These are phyloP conservation scores for Ornithoptera alexandrae DNA, from an alignment of 2,888 invertebrate species.

Conservation along the genomic window DNA sequence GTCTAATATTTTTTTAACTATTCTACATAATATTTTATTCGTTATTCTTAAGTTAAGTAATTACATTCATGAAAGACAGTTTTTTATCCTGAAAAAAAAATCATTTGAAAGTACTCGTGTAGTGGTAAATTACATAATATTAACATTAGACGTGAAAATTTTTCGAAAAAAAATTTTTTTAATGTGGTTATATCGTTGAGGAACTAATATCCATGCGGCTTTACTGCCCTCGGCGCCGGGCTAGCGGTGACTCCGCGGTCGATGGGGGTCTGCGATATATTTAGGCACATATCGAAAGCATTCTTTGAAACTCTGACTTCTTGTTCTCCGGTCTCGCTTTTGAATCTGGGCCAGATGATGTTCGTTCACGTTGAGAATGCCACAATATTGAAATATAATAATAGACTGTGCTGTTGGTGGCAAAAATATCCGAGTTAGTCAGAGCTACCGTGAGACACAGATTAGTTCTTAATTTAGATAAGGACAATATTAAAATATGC, in stretches of 20 bases:
- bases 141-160: too few species aligned
- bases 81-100: too few species aligned
- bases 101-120: too few species aligned
- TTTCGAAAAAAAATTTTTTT: too few species aligned
- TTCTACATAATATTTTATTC: too few species aligned
- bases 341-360: slow-evolving; percentile 79
- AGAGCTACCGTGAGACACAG: slow-evolving; percentile 61
- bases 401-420: slow-evolving; percentile 67
- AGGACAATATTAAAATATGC: slow-evolving; percentile 67
- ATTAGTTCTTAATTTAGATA: slow-evolving; percentile 61
- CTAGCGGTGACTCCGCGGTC: slow-evolving; percentile 33
- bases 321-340: slow-evolving; percentile 74
- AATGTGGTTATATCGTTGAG: too few species aligned
- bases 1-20: too few species aligned
- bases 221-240: slow-evolving; percentile 35
- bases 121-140: too few species aligned
- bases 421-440: slow-evolving; percentile 76
- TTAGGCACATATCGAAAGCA: slow-evolving; percentile 73
- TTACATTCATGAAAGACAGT: too few species aligned
- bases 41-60: too few species aligned
- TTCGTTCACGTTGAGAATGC: slow-evolving; percentile 72
- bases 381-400: slow-evolving; percentile 79
- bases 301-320: slow-evolving; percentile 74
- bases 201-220: background rate
- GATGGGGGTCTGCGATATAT: slow-evolving; percentile 52